Percentiles rank a stretch among this genome's conserved stretches.
Evolutionary conservation across 1,140 invertebrate species (phyloP).

Genomic region (Colletes gigas): DNA sequence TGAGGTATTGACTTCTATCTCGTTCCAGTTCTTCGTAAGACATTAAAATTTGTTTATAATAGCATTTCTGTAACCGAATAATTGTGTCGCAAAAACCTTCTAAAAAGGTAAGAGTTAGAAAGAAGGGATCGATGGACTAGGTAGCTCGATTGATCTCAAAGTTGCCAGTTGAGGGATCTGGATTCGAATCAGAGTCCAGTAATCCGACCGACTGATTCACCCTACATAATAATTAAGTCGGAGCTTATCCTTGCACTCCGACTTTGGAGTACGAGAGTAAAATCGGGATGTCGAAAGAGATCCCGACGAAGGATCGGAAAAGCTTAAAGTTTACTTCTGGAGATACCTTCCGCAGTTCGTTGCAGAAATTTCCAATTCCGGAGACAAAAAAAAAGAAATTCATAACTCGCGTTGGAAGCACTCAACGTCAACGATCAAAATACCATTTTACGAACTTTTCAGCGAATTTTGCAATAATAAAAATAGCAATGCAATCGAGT

Average conservation of each 20-base stretch:
- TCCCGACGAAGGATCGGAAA: background rate
- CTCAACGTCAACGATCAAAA: no score
- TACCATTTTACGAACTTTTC: no score
- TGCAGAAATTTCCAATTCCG: background rate
- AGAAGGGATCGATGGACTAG: no score
- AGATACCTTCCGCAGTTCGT: background rate
- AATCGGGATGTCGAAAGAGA: background rate
- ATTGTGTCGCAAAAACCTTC: no score
- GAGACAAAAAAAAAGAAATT: background rate
- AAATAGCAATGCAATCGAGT: no score
- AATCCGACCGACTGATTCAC: background rate
- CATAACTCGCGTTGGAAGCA: background rate
- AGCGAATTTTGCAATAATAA: no score
- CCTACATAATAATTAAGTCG: constrained; percentile 3
- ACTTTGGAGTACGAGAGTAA: background rate
- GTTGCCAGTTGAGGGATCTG: background rate
- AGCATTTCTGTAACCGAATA: no score
- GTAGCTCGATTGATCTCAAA: no score
- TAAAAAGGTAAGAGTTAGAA: no score
- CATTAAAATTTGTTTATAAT: no score
- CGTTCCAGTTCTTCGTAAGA: no score
- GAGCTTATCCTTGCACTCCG: background rate
- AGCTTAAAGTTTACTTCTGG: background rate
- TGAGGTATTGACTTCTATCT: no score
- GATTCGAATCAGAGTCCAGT: background rate